A percentile compares a stretch with the other conserved stretches of the same genome.
These are phyloP conservation scores for Clanis bilineata DNA, from an alignment of 2,888 invertebrate species.

Conservation along the genomic window DNA sequence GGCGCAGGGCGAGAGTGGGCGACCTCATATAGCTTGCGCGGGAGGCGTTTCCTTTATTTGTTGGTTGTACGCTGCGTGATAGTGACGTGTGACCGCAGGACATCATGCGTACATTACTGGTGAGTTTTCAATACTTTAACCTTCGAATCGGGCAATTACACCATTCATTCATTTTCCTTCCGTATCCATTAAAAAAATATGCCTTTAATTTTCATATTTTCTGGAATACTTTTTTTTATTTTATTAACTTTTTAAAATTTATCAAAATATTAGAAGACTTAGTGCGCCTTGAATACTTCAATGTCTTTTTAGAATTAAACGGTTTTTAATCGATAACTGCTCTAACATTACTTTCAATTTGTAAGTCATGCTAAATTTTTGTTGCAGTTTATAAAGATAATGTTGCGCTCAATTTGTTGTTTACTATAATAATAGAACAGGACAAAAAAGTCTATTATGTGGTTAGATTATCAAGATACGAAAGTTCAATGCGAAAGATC, in stretches of 20 bases:
- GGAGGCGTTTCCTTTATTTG: slow-evolving; percentile 78
- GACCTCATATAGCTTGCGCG: slow-evolving; percentile 78
- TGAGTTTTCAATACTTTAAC: slow-evolving; percentile 51
- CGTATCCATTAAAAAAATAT: background rate
- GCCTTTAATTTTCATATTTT: background rate
- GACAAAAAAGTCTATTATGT: slow-evolving; percentile 4
- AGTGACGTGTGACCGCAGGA: slow-evolving; percentile 70
- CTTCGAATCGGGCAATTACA: slow-evolving; percentile 19
- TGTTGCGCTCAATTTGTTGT: background rate
- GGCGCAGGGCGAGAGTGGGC: slow-evolving; percentile 78
- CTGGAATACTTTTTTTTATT: background rate
- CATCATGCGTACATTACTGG: slow-evolving; percentile 76
- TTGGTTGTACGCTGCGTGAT: slow-evolving; percentile 70
- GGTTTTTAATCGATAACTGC: background rate
- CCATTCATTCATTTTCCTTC: slow-evolving; percentile 9
- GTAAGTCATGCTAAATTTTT: background rate
- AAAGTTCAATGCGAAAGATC: slow-evolving; percentile 40
- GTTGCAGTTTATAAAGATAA: background rate
- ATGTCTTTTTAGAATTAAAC: background rate
- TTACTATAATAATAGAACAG: background rate
- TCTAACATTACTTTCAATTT: background rate
- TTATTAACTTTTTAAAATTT: background rate
- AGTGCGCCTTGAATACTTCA: background rate
- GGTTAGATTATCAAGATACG: slow-evolving; percentile 29
- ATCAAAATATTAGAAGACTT: background rate